Evolutionary conservation across 2,888 invertebrate species (phyloP), one percentile per base, ranked within the genome.

Genomic region (Timandra comae): DNA sequence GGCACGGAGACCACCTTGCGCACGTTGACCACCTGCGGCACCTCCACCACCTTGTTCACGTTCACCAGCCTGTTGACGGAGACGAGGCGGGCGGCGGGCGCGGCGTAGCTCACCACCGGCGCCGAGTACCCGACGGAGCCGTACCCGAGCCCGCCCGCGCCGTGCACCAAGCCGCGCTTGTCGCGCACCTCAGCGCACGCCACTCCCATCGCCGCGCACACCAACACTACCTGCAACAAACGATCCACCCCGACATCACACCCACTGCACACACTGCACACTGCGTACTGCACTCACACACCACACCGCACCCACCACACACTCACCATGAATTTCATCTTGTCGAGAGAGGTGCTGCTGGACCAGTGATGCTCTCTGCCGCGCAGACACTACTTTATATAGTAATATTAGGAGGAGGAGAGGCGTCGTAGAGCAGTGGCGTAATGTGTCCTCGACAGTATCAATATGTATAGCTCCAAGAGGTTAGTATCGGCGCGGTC

Each of bases 1-100:
- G 59, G 65, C 29, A 63, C 55, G 31, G 63, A 56, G 41, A 71
- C 62, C 24, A 62, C 49, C 36, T 58, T 65, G 38, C 50, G 9
- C 20, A 63, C 63, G 31, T 36, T 39, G 38, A 63, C 49, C 29
- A 59, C 53, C 31, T 56, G 53, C 12, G 62, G 65, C 32, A 59
- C 54, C 29, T 42, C 33, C 34, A 61, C 43, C 38, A 52, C 65
- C 33, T 48, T 58, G 46, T 60, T 59, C 26, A 62, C 63, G 54
- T 60, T 62, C 36, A 64, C 56, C 35, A 63, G 56, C 49, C 57
- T 62, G 41, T 57, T 51, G 47, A 61, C 54, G 38, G 58, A 43
- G 49, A 64, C 45, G 38, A 64, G 51, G 46, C 53, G 56, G n/a
- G 58, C 40, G 38, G 51, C 43, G 40, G 63, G 49, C 26, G 47